Base-by-base conservation (phyloP, 2,113 vertebrate genomes). In the Micronycteris hirsuta region DNA sequence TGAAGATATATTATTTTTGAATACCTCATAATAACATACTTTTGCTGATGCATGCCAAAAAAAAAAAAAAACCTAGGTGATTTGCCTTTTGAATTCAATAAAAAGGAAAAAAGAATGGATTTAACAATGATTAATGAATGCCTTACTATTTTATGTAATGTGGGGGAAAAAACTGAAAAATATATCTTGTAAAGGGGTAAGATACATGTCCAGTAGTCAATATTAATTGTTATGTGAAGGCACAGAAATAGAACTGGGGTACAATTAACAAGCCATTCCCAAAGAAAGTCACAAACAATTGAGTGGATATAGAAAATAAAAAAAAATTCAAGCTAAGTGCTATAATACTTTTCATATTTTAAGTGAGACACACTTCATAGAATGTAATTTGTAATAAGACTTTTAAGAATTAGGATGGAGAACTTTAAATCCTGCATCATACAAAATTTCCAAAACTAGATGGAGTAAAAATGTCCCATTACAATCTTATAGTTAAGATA, bases 1-100 rank as follows among this genome's bases (percentile, higher is more conserved):
- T 98, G 98, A 98, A 98, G 98, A 98, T 98, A 98, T 98, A 98
- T 99, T 98, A 98, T 98, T 99, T 98, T 98, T 98, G 98, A 98
- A 98, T 98, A 98, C 97, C 98, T 99, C 98, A 98, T 98, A 98
- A 98, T 98, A 98, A 98, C 97, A 98, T 98, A 98, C 97, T 98
- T 98, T 98, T 97, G 98, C 98, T 98, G 98, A 97, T 94, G 97
- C 97, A 97, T 97, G 98, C 97, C 98, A 98, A 98, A 98, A 98
- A 97, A 65, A 98, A 61, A 93, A 67, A 68, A 77, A 80, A 97
- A 58, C 97, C 97, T 98, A 97, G 97, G 98, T 98, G 98, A 98
- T 98, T 98, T 98, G 98, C 98, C 95, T 98, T 98, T 98, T 98
- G 98, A 98, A 98, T 98, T 98, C 97, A 98, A 98, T 98, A 98